Evolutionary conservation across 2,888 invertebrate species (phyloP), one percentile per base, ranked within the genome.

Genomic region (Pimpla rufipes): DNA sequence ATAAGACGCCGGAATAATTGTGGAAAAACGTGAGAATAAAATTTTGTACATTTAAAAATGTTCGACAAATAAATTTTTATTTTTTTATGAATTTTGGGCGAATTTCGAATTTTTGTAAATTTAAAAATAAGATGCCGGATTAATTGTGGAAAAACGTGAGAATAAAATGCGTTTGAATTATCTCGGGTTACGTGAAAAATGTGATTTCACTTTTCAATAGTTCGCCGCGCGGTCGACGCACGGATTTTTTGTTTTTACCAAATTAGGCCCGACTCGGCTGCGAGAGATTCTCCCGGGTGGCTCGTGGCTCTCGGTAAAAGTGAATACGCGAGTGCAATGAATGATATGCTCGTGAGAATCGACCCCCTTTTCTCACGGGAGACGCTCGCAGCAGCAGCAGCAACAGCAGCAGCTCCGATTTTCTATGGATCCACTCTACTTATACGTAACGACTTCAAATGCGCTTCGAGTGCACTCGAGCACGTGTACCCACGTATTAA

Each of bases 351-450:
- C 79, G 83, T 86, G 86, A 87, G 85, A 86, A 78, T 81, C 81
- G 64, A 73, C 37, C 57, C 77, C 37, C 73, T 86, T 87, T 87
- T 88, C 88, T 86, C 86, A 87, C 82, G 84, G n/a, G n/a, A 73
- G 70, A 80, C 21, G 45, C 75, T 80, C 35, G 55, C 37, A 50
- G 57, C 40, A n/a, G 73, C 64, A n/a, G 79, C 37, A n/a, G n/a
- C n/a, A n/a, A 55, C 16, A 55, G 29, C 35, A 23, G 18, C 62
- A n/a, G 68, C 42, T 35, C 13, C 62, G 55, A 66, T 64, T 73
- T 71, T 79, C 18, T 37, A 16, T 45, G 45, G 83, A 85, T 55
- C 21, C 18, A 71, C 64, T 52, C 52, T 18, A 50, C 50, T 68
- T 70, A 16, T 64, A 21, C 40, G 70, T 50, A 77, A 70, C 29